Conservation (phyloP, 2,888 invertebrate species). For the Pecten maximus region DNA sequence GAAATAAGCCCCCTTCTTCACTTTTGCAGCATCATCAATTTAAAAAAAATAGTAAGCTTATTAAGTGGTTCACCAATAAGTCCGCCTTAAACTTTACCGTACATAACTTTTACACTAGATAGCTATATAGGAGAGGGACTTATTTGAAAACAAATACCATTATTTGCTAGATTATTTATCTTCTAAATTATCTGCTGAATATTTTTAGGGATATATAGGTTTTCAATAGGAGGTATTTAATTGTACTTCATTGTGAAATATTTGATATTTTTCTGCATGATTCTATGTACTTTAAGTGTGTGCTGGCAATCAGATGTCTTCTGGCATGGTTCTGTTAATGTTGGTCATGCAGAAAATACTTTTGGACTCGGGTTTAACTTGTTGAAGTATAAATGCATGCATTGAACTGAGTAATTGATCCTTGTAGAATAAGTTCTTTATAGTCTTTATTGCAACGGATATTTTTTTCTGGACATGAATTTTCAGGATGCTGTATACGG, state of each 20-base stretch:
- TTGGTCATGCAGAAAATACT: background rate
- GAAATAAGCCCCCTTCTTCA: no score
- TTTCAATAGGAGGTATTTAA: background rate
- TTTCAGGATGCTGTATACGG: background rate
- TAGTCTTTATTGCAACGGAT: background rate
- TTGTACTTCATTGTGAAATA: background rate
- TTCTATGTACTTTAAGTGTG: background rate
- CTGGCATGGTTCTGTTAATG: background rate
- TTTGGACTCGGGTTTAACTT: background rate
- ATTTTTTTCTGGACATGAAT: background rate
- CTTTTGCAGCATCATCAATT: no score
- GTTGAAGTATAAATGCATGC: background rate
- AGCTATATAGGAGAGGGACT: no score
- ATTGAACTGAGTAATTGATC: background rate
- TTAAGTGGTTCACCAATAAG: no score
- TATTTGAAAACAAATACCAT: no score
- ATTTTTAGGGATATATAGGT: background rate
- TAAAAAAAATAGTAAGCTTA: no score
- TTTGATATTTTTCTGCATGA: background rate
- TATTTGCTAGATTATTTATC: no score
- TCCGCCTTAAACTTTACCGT: no score
- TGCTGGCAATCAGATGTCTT: background rate
- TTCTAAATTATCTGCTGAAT: background rate
- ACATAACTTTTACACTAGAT: no score
- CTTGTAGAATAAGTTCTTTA: background rate